Conservation (phyloP, 2,113 vertebrate species). For the Pseudopodoces humilis region DNA sequence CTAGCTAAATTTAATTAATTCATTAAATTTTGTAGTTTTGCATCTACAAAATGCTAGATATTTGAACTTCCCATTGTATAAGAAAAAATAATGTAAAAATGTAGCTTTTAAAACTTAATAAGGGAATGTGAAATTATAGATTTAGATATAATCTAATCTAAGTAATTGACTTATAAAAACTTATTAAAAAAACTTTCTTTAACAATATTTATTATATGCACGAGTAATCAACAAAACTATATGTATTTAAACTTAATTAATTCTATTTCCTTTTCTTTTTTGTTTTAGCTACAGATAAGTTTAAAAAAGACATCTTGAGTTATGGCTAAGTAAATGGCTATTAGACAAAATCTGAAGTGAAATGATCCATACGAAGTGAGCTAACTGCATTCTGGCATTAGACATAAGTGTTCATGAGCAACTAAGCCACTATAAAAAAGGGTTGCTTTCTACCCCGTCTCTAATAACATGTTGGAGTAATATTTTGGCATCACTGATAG, state of each 20-base stretch:
- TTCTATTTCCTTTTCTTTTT: not conserved
- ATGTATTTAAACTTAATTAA: not conserved
- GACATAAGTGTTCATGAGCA: not conserved
- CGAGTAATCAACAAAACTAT: not conserved
- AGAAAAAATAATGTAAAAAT: not conserved
- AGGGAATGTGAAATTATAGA: not conserved
- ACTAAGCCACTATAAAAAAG: not conserved
- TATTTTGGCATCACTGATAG: not conserved
- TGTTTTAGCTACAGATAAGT: not conserved
- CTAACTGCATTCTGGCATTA: not conserved
- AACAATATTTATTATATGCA: not conserved
- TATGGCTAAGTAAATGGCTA: not conserved
- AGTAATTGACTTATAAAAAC: not conserved
- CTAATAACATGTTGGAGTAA: not conserved
- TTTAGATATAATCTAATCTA: not conserved
- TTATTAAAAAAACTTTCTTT: not conserved
- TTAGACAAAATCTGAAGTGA: not conserved
- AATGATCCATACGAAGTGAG: not conserved
- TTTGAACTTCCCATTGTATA: fast-evolving
- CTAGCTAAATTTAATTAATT: no score
- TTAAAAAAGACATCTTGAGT: not conserved
- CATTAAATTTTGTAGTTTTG: not conserved
- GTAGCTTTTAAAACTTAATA: not conserved
- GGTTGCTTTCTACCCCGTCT: not conserved
- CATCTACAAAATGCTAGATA: not conserved